Conservation (phyloP, 2,888 invertebrate species). For the Mythimna pallens region DNA sequence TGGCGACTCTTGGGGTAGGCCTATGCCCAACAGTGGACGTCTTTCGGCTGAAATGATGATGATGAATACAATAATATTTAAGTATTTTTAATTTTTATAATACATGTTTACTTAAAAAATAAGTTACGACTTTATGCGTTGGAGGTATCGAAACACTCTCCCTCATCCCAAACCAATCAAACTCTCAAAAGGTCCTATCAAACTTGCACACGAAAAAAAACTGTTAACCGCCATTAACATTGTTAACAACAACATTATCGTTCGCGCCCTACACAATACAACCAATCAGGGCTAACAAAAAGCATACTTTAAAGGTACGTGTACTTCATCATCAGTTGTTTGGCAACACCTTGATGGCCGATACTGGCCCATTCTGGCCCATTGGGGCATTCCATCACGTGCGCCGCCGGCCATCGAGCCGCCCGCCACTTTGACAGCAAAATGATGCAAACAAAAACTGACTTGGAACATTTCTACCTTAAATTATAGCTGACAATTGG, state of each 20-base stretch:
- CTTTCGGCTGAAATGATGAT: no score
- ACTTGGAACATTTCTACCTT: slow-evolving; percentile 44
- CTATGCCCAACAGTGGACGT: no score
- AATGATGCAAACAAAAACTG: slow-evolving; percentile 74
- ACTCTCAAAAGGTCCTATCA: slow-evolving; percentile 45
- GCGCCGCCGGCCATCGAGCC: slow-evolving; percentile 65
- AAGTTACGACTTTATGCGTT: no score
- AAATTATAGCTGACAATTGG: slow-evolving; percentile 64
- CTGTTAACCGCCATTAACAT: slow-evolving; percentile 55
- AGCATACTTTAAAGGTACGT: slow-evolving; percentile 52
- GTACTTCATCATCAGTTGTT: slow-evolving; percentile 71
- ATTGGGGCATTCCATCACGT: slow-evolving; percentile 78
- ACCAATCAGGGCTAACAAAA: slow-evolving; percentile 72
- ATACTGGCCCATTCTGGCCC: slow-evolving; percentile 40
- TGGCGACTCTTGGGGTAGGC: no score
- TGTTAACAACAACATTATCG: slow-evolving; percentile 66
- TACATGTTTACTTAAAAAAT: no score
- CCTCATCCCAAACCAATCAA: slow-evolving; percentile 49
- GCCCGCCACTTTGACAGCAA: slow-evolving; percentile 72
- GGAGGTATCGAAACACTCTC: slow-evolving; percentile 6
- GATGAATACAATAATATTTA: no score
- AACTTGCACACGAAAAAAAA: slow-evolving; percentile 36
- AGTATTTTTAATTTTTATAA: no score
- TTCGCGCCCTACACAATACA: slow-evolving; percentile 71
- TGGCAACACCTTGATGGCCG: slow-evolving; percentile 67